phyloP scores from a whole-genome alignment of 2,797 vertebrate species.

The Tympanoctomys barrerae region DNA sequence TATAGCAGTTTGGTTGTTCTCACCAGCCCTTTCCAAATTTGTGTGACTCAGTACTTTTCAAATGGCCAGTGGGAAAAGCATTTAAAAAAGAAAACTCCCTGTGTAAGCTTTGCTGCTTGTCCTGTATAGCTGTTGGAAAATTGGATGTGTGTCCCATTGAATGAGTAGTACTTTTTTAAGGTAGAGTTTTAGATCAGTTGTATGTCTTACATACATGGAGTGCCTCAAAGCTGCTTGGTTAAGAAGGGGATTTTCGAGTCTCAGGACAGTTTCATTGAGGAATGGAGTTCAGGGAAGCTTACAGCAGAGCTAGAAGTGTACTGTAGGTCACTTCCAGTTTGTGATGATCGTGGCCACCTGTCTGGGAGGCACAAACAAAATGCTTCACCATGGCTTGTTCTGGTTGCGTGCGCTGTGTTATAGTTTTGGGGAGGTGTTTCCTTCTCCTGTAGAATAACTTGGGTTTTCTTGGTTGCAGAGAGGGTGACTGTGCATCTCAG shows the following conservation, averaged over 20 bases:
- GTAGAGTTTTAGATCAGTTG: constrained; percentile 60
- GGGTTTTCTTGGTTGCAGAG: constrained; percentile 48
- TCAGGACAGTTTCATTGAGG: constrained; percentile 82
- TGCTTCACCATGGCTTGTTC: constrained; percentile 70
- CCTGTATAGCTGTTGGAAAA: constrained; percentile 73
- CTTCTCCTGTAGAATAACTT: constrained; percentile 38
- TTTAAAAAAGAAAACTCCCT: background rate
- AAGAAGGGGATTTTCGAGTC: constrained; percentile 88
- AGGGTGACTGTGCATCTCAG: background rate
- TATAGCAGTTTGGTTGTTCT: background rate
- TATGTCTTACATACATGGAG: constrained; percentile 63
- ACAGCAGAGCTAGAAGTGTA: constrained; percentile 85
- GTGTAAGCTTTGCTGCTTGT: constrained; percentile 34
- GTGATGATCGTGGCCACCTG: constrained; percentile 87
- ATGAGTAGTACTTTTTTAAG: constrained; percentile 64
- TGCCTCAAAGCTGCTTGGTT: constrained; percentile 80
- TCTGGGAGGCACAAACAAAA: constrained; percentile 12
- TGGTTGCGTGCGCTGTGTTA: background rate
- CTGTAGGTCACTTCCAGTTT: constrained; percentile 84
- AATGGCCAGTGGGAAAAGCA: constrained; percentile 44
- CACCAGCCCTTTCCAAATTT: background rate
- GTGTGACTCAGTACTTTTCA: constrained; percentile 51
- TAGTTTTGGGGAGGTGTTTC: constrained; percentile 65
- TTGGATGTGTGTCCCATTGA: constrained; percentile 48
- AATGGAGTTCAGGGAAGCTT: constrained; percentile 86